Evolutionary conservation across 1,140 invertebrate species (phyloP), one percentile per base, ranked within the genome.

Genomic region (Neodiprion pinetum): DNA sequence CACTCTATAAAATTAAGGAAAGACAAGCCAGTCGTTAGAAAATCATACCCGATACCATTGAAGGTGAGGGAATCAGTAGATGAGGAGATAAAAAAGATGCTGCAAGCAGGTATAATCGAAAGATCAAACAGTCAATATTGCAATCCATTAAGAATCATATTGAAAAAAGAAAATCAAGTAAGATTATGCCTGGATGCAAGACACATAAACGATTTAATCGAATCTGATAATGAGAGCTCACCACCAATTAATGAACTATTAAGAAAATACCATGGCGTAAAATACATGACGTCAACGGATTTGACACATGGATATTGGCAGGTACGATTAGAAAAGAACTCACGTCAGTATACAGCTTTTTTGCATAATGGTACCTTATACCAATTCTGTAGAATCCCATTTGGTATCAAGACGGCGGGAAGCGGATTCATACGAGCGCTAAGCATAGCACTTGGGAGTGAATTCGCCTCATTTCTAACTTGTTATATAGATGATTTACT

Each of bases 111-210:
- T 5, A 75, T 83, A 8, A 79, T 83, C 9, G 79, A 79, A 48
- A 61, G 80, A 3, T 74, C 78, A 10, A 28, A 71, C 5, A 83
- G 81, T 11, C 75, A 77, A 7, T 85, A 79, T 74, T 78, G 78
- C 70, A 86, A 81, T 71, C 84, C 82, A 7, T 72, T 84, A 14
- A 77, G 79, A 1, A 76, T 71, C 1, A 70, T 72, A 17, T 7
- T 1, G 21, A 76, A 76, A 67, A 74, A 68, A 28, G 66, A 75
- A 17, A 14, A 48, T 0, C 47, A 9, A 14, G 48, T 78, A 0
- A 61, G 77, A 23, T n/a, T 78, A 23, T 76, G 77, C 70, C 70
- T 78, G 28, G 77, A 78, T 77, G 77, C 74, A 3, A 74, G 76
- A 21, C 70, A 47, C 53, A 49, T 79, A 48, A 79, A 78, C 71